Conservation (phyloP, 2,113 vertebrate species). For the Mandrillus leucophaeus region DNA sequence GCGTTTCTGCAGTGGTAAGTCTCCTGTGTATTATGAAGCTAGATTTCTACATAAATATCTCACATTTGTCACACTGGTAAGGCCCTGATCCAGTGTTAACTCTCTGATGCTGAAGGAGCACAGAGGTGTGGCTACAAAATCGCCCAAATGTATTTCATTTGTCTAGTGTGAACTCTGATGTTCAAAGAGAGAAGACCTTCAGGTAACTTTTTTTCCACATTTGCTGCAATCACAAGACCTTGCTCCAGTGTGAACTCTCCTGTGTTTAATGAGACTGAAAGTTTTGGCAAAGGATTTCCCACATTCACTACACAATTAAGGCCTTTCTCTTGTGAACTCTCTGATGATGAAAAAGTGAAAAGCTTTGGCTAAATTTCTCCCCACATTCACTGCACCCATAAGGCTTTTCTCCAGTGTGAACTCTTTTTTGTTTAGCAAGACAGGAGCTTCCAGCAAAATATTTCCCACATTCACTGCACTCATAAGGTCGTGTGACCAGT, state of each 20-base stretch:
- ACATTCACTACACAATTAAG: background rate
- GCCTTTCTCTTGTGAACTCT: background rate
- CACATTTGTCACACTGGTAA: constrained; percentile 47
- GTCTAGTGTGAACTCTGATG: constrained; percentile 60
- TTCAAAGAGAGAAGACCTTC: background rate
- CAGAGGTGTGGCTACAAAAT: constrained; percentile 25
- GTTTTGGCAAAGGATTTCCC: background rate
- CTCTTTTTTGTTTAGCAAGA: background rate
- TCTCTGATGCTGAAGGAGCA: constrained; percentile 20
- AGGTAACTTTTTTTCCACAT: background rate
- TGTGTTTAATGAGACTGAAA: background rate
- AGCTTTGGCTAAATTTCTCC: background rate
- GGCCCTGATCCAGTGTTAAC: constrained; percentile 36
- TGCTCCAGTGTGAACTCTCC: background rate
- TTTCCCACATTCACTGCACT: background rate
- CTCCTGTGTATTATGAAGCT: constrained; percentile 30
- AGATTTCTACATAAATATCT: constrained; percentile 54
- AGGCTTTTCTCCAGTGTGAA: background rate
- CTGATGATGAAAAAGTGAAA: background rate
- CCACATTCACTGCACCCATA: background rate
- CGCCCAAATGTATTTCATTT: constrained; percentile 14
- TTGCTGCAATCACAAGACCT: background rate
- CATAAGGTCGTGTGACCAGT: too few relatives aligned
- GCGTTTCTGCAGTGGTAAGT: constrained; percentile 13
- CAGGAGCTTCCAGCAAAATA: background rate